phyloP scores from a whole-genome alignment of 2,797 vertebrate species.

The Poeciliopsis turneri region DNA sequence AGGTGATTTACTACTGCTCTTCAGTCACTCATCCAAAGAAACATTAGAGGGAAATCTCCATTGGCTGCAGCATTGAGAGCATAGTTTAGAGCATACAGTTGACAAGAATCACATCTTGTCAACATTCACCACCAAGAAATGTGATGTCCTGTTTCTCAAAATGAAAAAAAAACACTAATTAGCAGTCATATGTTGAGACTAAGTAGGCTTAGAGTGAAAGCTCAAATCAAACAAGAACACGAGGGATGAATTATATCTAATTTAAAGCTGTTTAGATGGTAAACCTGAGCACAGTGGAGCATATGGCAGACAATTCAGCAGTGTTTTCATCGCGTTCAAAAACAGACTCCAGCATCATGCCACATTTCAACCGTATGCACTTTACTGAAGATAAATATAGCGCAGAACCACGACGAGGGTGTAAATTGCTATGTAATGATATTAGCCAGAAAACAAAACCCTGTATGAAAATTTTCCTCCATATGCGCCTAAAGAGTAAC shows the following conservation, averaged over 20 bases:
- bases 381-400: slow-evolving; percentile 70
- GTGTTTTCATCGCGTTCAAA: slow-evolving; percentile 73
- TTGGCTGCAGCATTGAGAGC: slow-evolving; percentile 34
- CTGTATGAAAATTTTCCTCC: slow-evolving; percentile 50
- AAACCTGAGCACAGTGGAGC: slow-evolving; percentile 65
- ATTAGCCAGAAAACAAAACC: slow-evolving; percentile 60
- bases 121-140: slow-evolving; percentile 37
- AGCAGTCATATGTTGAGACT: slow-evolving; percentile 62
- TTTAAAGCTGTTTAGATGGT: slow-evolving; percentile 59
- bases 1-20: slow-evolving; percentile 60
- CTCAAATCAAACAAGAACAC: slow-evolving; percentile 64
- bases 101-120: slow-evolving; percentile 26
- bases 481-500: slow-evolving; percentile 40
- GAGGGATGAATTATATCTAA: slow-evolving; percentile 60
- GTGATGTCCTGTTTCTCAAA: slow-evolving; percentile 39
- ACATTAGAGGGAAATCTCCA: slow-evolving; percentile 47
- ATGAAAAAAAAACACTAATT: slow-evolving; percentile 53
- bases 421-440: slow-evolving; percentile 70
- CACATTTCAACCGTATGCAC: slow-evolving; percentile 75
- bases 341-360: slow-evolving; percentile 66
- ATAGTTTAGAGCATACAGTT: slow-evolving; percentile 14
- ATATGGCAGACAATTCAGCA: slow-evolving; percentile 75
- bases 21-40: slow-evolving; percentile 52
- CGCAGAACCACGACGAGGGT: slow-evolving; percentile 57
- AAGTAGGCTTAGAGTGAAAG: slow-evolving; percentile 54